Percentiles rank a stretch among this genome's conserved stretches.
These are phyloP conservation scores for Battus philenor DNA, from an alignment of 1,140 invertebrate genomes.

Conservation along the genomic window DNA sequence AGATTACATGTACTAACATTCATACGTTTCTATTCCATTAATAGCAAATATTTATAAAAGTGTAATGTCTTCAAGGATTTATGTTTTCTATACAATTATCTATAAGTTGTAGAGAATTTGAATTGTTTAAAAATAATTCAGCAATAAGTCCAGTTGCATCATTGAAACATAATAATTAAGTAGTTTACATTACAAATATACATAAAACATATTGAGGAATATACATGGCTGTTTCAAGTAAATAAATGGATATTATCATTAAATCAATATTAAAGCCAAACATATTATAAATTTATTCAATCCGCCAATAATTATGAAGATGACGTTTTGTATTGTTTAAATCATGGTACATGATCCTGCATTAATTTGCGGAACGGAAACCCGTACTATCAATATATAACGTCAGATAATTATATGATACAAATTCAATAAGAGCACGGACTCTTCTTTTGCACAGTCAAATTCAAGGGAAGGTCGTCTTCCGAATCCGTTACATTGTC, in stretches of 20 bases:
- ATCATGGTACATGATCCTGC: constrained; percentile 2
- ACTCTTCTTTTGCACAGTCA: constrained; percentile 3
- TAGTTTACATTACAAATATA: too few species aligned
- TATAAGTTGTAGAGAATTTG: too few species aligned
- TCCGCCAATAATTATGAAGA: not conserved
- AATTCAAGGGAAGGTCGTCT: constrained; percentile 9
- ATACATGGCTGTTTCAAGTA: constrained; percentile 13
- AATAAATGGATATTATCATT: constrained; percentile 7
- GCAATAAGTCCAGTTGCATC: too few species aligned
- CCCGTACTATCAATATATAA: not conserved
- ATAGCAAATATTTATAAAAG: too few species aligned
- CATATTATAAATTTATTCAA: constrained; percentile 14
- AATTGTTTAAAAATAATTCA: too few species aligned
- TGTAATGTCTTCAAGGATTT: too few species aligned
- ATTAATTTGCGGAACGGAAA: not conserved
- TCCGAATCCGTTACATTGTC: constrained; percentile 1
- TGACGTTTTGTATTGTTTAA: not conserved
- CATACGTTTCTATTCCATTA: too few species aligned
- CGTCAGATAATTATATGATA: not conserved
- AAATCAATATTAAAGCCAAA: constrained; percentile 8
- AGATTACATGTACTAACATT: too few species aligned
- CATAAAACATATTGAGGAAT: too few species aligned
- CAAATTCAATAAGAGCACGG: not conserved
- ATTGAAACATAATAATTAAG: too few species aligned
- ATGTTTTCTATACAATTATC: too few species aligned